A percentile compares a stretch with the other conserved stretches of the same genome.
These are phyloP conservation scores for Isurus oxyrinchus DNA, from an alignment of 2,113 vertebrate genomes.

Conservation along the genomic window DNA sequence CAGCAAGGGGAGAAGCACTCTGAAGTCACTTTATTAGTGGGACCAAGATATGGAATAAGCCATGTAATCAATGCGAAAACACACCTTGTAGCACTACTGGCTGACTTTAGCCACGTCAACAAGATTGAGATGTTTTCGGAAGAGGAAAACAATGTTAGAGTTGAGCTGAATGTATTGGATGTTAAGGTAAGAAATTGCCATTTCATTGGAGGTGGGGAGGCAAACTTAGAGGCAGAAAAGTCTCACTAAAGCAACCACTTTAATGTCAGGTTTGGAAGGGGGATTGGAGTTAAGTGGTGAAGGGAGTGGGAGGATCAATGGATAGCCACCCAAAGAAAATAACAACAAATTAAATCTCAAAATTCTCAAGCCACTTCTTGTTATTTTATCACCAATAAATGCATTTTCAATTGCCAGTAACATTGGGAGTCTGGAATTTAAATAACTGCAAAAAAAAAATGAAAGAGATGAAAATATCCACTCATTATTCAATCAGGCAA, in stretches of 20 bases:
- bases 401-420: background rate
- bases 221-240: background rate
- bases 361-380: background rate
- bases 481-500: background rate
- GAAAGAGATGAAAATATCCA: background rate
- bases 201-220: background rate
- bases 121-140: slow-evolving; percentile 98
- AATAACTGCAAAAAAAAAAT: background rate
- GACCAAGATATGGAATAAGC: slow-evolving; percentile 90
- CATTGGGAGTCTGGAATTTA: background rate
- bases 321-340: background rate
- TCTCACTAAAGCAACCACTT: background rate
- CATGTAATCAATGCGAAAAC: slow-evolving; percentile 98
- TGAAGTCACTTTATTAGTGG: slow-evolving; percentile 89
- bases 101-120: slow-evolving; percentile 96
- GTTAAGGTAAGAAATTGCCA: slow-evolving; percentile 72
- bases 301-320: background rate
- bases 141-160: slow-evolving; percentile 78
- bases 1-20: slow-evolving; percentile 95
- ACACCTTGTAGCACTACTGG: slow-evolving; percentile 87
- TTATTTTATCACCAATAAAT: background rate
- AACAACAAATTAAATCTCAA: background rate
- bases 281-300: background rate
- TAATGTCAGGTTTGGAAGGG: background rate
- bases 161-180: slow-evolving; percentile 91